A percentile compares a stretch with the other conserved stretches of the same genome.
Evolutionary conservation across 2,797 vertebrate species (phyloP).

Genomic region (Aphelocoma californica): DNA sequence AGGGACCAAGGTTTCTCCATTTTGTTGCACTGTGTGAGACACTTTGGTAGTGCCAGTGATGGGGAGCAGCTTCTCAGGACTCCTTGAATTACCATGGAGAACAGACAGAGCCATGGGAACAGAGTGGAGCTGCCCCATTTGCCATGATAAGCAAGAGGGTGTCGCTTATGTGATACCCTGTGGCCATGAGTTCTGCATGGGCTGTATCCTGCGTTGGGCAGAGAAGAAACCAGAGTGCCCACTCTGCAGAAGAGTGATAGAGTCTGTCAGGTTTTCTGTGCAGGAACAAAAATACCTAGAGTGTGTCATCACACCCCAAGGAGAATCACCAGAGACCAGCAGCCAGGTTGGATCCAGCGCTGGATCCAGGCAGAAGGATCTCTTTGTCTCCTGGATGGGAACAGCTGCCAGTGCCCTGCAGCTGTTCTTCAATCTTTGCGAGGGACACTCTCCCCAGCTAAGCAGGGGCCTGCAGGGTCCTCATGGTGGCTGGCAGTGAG

Average conservation of each 20-base stretch:
- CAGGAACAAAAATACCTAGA: neutral
- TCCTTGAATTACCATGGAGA: neutral
- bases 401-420: neutral
- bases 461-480: neutral
- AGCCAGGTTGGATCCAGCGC: neutral
- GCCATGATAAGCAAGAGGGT: neutral
- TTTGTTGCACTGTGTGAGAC: neutral
- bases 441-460: neutral
- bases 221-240: neutral
- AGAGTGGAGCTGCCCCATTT: neutral
- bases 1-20: neutral
- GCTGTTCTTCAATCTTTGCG: neutral
- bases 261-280: neutral
- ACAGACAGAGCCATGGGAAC: neutral
- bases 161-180: neutral
- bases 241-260: neutral
- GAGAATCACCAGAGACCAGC: neutral
- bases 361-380: neutral
- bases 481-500: neutral
- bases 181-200: neutral
- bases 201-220: neutral
- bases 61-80: neutral
- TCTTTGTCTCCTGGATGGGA: neutral
- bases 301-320: neutral
- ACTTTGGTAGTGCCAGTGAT: neutral